These are phyloP conservation scores for Chionis minor DNA, from an alignment of 2,113 vertebrate genomes.

Conservation along the genomic window DNA sequence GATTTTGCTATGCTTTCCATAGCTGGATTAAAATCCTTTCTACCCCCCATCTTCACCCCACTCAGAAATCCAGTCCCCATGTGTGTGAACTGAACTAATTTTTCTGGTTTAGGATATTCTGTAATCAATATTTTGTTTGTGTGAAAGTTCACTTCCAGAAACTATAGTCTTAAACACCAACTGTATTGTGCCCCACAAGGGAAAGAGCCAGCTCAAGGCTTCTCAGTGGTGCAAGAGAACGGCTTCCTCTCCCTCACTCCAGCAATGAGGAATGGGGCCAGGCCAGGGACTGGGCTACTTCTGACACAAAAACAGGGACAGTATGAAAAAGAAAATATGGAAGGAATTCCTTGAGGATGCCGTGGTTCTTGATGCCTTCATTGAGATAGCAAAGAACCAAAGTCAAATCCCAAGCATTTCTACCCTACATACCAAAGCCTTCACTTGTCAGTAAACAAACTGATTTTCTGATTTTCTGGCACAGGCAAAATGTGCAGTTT, in stretches of 20 bases:
- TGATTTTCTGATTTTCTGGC: neutral
- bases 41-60: neutral
- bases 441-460: neutral
- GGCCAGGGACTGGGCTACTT: neutral
- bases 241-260: neutral
- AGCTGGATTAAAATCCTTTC: neutral
- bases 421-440: neutral
- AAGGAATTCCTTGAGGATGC: neutral
- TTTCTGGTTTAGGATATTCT: neutral
- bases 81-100: neutral
- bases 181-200: neutral
- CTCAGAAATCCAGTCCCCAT: neutral
- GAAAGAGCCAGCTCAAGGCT: neutral
- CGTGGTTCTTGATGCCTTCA: neutral
- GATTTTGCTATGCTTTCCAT: neutral
- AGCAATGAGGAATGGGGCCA: neutral
- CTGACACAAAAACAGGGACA: neutral
- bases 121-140: neutral
- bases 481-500: neutral
- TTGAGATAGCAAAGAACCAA: neutral
- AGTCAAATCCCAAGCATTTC: neutral
- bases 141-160: neutral
- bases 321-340: neutral
- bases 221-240: neutral
- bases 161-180: neutral